Conservation (phyloP, 2,888 invertebrate genomes). For the Chelonus formosanus region DNA sequence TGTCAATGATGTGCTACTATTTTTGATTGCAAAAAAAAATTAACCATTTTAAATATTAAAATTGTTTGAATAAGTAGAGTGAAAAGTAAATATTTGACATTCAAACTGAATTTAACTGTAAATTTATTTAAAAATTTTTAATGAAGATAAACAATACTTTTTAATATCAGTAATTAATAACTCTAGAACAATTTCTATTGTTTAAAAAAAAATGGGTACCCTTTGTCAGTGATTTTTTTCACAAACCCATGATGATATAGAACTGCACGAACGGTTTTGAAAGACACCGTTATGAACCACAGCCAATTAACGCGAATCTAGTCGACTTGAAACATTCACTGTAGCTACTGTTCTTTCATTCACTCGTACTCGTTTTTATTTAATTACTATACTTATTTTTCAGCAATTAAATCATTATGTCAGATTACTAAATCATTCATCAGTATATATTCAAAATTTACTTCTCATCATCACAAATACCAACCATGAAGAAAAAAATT, state of each 20-base stretch:
- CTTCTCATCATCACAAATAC: background rate
- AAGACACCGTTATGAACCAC: conserved; percentile 27
- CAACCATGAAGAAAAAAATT: background rate
- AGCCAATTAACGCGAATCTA: conserved; percentile 28
- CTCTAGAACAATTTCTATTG: too few relatives aligned
- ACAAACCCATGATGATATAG: conserved; percentile 21
- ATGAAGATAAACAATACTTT: too few relatives aligned
- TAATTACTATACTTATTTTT: background rate
- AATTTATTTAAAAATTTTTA: too few relatives aligned
- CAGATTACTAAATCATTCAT: background rate
- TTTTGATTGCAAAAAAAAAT: too few relatives aligned
- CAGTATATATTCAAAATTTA: background rate
- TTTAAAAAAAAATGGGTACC: too few relatives aligned
- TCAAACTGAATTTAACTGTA: too few relatives aligned
- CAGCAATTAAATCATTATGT: too few relatives aligned
- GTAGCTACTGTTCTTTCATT: conserved; percentile 13
- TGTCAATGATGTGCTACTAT: too few relatives aligned
- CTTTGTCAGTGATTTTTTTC: background rate
- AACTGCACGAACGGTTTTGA: conserved; percentile 29
- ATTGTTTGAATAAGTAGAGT: too few relatives aligned
- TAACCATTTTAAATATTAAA: too few relatives aligned
- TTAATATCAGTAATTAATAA: too few relatives aligned
- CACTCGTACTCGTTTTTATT: background rate
- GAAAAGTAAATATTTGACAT: too few relatives aligned
- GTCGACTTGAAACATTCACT: conserved; percentile 2